A percentile compares a stretch with the other conserved stretches of the same genome.
phyloP scores from a whole-genome alignment of 2,888 invertebrate species.

The Acleris literana region DNA sequence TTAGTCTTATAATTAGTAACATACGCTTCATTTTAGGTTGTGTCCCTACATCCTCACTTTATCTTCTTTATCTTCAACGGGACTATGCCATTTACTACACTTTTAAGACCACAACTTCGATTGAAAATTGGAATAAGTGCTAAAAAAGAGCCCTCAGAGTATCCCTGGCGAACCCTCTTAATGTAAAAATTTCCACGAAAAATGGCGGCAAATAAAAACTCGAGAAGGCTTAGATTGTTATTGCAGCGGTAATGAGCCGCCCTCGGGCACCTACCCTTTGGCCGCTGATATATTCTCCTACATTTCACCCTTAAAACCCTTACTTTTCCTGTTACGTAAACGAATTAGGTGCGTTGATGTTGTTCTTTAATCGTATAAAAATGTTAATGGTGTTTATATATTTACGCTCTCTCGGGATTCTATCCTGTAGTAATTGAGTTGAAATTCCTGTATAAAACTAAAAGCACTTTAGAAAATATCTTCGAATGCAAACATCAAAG shows the following conservation, averaged over 20 bases:
- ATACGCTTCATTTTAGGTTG: too few relatives aligned
- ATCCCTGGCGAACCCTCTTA: neutral
- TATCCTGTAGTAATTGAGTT: too few relatives aligned
- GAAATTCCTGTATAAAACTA: too few relatives aligned
- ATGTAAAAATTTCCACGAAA: neutral
- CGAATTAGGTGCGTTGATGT: conserved; percentile 20
- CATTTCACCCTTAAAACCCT: conserved; percentile 27
- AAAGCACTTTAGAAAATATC: too few relatives aligned
- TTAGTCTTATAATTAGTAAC: too few relatives aligned
- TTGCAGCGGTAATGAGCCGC: conserved; percentile 29
- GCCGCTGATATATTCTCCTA: conserved; percentile 29
- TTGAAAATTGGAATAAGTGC: too few relatives aligned
- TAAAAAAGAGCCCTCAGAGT: too few relatives aligned
- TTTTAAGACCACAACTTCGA: too few relatives aligned
- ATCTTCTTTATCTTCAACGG: too few relatives aligned
- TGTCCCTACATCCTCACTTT: too few relatives aligned
- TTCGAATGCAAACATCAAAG: too few relatives aligned
- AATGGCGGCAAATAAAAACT: conserved; percentile 2
- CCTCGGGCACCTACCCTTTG: neutral
- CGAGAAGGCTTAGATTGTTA: conserved; percentile 29
- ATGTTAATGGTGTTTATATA: conserved; percentile 5
- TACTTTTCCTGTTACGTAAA: conserved; percentile 21
- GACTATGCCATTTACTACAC: too few relatives aligned
- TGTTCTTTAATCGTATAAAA: conserved; percentile 16
- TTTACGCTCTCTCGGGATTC: neutral